Evolutionary conservation across 2,888 invertebrate species (phyloP).

Genomic region (Caenorhabditis afra): DNA sequence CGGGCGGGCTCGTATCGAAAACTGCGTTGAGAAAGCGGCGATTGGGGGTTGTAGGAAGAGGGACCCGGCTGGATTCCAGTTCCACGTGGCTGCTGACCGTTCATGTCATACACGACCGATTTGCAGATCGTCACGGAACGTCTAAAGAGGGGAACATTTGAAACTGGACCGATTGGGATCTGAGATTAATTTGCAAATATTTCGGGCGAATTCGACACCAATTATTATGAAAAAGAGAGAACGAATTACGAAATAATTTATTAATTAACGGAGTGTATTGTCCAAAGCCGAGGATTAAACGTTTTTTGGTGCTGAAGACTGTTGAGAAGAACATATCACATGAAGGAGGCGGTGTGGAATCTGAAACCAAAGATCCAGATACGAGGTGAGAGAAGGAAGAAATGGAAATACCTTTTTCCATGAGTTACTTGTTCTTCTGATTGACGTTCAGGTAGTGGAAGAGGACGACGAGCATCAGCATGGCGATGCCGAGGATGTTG

Average conservation of each 20-base stretch:
- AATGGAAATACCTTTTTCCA: background rate
- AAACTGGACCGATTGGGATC: background rate
- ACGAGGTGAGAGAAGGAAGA: background rate
- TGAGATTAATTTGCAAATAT: constrained; percentile 15
- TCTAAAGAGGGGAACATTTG: background rate
- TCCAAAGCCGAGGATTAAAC: constrained; percentile 11
- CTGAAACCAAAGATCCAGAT: constrained; percentile 15
- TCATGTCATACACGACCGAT: constrained; percentile 51
- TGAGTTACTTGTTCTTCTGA: constrained; percentile 58
- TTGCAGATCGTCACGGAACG: constrained; percentile 8
- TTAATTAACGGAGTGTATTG: constrained; percentile 34
- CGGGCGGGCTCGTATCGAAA: constrained; percentile 62
- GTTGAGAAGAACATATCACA: constrained; percentile 38
- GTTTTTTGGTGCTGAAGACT: constrained; percentile 18
- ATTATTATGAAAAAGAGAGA: background rate
- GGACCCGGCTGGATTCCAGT: constrained; percentile 64
- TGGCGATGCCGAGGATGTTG: constrained; percentile 79
- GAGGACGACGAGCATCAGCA: constrained; percentile 79
- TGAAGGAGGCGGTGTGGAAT: background rate
- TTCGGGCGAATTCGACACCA: constrained; percentile 17
- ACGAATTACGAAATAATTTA: constrained; percentile 33
- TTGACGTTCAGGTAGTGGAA: constrained; percentile 80
- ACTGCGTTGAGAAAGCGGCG: constrained; percentile 53
- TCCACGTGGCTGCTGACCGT: constrained; percentile 49
- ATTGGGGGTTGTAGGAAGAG: constrained; percentile 44